Conservation (phyloP, 2,113 vertebrate species). For the Perccottus glenii region DNA sequence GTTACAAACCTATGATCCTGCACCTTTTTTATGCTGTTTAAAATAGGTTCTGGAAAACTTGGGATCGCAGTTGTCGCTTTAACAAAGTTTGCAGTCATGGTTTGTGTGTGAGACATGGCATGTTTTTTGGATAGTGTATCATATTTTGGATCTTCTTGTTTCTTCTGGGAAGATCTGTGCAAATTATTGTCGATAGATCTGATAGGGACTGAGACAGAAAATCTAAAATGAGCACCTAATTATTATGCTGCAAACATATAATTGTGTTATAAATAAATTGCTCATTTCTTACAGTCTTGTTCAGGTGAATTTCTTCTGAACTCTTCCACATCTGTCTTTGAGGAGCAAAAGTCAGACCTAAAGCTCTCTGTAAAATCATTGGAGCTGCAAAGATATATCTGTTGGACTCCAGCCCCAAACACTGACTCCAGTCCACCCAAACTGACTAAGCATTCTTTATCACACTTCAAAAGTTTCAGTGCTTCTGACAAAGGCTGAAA, state of each 20-base stretch:
- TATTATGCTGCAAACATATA: not conserved
- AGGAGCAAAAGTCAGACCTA: conserved; percentile 1
- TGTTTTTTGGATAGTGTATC: not conserved
- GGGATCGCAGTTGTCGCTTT: conserved; percentile 1
- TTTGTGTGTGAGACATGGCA: not conserved
- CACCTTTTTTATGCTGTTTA: not conserved
- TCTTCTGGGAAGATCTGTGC: not conserved
- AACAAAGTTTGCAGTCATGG: not conserved
- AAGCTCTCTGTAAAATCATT: conserved; percentile 53
- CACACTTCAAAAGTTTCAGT: conserved; percentile 25
- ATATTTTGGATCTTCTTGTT: not conserved
- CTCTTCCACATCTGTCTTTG: conserved; percentile 31
- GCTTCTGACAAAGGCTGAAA: conserved; percentile 62
- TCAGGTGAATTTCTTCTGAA: conserved; percentile 56
- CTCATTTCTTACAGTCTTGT: not conserved
- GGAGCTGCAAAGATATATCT: conserved; percentile 6
- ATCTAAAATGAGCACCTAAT: not conserved
- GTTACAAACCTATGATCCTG: not conserved
- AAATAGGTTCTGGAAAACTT: not conserved
- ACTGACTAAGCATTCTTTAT: not conserved
- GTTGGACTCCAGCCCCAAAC: not conserved
- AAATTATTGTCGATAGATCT: conserved; percentile 18
- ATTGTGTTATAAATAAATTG: not conserved
- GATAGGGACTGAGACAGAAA: conserved; percentile 12
- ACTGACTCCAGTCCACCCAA: conserved; percentile 11